Percentiles rank a stretch among this genome's conserved stretches.
Evolutionary conservation across 2,797 vertebrate genomes (phyloP).

Genomic region (Amniataba percoides): DNA sequence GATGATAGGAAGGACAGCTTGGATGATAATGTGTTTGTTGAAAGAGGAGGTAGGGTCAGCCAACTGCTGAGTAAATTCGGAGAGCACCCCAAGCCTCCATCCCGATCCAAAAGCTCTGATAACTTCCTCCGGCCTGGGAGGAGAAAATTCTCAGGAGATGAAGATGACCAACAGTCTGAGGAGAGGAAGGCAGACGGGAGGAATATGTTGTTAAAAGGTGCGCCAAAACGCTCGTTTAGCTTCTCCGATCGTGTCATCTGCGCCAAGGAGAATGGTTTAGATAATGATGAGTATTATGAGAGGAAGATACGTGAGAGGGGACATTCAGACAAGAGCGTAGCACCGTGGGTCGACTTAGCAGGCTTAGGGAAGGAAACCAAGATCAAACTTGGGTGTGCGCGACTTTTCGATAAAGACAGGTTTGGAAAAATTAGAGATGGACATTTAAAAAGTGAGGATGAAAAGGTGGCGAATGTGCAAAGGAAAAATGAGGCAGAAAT

Average conservation of each 20-base stretch:
- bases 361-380: constrained; percentile 46
- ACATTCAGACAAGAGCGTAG: constrained; percentile 58
- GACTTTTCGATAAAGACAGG: constrained; percentile 52
- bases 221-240: constrained; percentile 82
- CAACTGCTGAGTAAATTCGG: constrained; percentile 88
- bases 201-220: constrained; percentile 46
- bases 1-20: constrained; percentile 61
- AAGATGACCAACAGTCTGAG: constrained; percentile 54
- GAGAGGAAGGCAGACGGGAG: constrained; percentile 47
- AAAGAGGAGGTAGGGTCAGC: constrained; percentile 85
- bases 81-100: constrained; percentile 78
- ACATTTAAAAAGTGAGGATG: constrained; percentile 33
- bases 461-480: background rate
- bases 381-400: constrained; percentile 40
- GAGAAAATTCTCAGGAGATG: constrained; percentile 63
- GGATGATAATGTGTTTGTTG: constrained; percentile 67
- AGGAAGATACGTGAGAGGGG: constrained; percentile 58
- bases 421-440: constrained; percentile 49
- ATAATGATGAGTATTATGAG: constrained; percentile 20
- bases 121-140: constrained; percentile 69
- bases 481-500: constrained; percentile 43
- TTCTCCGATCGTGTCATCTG: constrained; percentile 80
- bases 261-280: constrained; percentile 65
- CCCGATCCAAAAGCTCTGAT: constrained; percentile 85
- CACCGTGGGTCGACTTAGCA: constrained; percentile 15